Evolutionary conservation across 2,113 vertebrate genomes (phyloP), one percentile per base, ranked within the genome.

Genomic region (Meles meles): DNA sequence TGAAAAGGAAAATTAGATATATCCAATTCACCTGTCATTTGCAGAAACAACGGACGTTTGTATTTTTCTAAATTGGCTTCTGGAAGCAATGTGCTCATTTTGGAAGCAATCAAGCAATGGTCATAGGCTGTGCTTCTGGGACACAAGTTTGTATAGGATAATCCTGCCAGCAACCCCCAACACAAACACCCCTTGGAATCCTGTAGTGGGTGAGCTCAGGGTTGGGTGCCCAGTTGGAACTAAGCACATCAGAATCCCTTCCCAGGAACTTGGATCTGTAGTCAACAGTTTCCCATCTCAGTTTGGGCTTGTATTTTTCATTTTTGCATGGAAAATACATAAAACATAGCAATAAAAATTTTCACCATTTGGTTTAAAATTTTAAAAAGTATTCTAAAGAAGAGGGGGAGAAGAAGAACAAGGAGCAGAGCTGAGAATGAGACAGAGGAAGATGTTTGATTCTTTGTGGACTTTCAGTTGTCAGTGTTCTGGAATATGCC

Each of bases 81-180:
- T 39, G 17, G 55, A 69, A 65, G 14, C 18, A 65, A 25, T 4
- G 21, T 59, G 52, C 2, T 72, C n/a, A 47, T 17, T 79, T 7
- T 37, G n/a, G 49, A 57, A 57, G 7, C 7, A 21, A 57, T 57
- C 7, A 21, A 57, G 57, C 21, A 57, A 23, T 31, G 12, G 31
- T 59, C 27, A 4, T 31, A 15, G 0, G 55, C 44, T 81, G 47
- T 93, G 37, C 25, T 65, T 77, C 47, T 69, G 49, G 42, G 77
- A 67, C 0, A 12, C 6, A 37, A 8, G 31, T 12, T 13, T 25
- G 7, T 5, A 0, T 4, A 5, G 29, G 29, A 13, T 44, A 6
- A 34, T 17, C 5, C 25, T 84, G 44, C 20, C 61, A 15, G 25
- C 47, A 44, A 27, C 7, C 34, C n/a, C 7, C 34, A 21, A 59